Conservation (phyloP, 2,113 vertebrate genomes). For the Poecile atricapillus region DNA sequence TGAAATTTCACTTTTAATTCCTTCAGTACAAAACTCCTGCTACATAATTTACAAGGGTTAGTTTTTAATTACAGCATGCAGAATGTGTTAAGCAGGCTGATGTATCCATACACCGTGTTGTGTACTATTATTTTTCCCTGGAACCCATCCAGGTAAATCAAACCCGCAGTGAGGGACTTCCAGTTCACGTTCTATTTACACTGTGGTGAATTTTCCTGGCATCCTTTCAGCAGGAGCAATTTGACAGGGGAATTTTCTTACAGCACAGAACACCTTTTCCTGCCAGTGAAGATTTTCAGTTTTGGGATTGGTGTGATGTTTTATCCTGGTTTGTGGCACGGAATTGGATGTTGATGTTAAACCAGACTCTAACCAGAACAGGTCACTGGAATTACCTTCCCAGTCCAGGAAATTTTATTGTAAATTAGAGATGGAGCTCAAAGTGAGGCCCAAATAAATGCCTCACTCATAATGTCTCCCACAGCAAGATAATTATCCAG, state of each 20-base stretch:
- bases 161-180: not conserved
- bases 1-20: not conserved
- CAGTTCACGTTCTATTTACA: not conserved
- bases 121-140: not conserved
- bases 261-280: not conserved
- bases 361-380: not conserved
- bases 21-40: not conserved
- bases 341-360: not conserved
- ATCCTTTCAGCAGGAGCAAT: not conserved
- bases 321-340: accelerated
- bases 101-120: not conserved
- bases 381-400: not conserved
- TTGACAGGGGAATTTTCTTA: not conserved
- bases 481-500: not conserved
- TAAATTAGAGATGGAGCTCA: not conserved
- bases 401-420: not conserved
- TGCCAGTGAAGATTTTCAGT: not conserved
- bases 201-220: not conserved
- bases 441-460: not conserved
- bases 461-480: not conserved
- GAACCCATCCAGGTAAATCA: not conserved
- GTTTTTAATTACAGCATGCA: not conserved
- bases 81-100: not conserved
- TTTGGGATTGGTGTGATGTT: not conserved
- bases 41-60: not conserved